Conservation (phyloP, 1,140 invertebrate species). For the Listronotus oregonensis region DNA sequence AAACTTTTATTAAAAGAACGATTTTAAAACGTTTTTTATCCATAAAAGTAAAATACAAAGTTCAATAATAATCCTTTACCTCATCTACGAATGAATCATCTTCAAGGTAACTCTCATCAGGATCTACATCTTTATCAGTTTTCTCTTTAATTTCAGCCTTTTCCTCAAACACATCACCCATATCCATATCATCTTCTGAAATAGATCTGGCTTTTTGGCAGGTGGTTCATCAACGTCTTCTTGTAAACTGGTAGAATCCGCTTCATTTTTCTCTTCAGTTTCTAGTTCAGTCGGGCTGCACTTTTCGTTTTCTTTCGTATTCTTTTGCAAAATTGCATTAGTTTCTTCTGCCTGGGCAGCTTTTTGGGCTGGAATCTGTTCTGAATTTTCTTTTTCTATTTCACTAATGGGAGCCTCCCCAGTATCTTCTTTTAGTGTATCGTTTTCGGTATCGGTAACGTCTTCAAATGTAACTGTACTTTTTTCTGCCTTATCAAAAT, state of each 20-base stretch:
- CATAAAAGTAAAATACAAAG: no score
- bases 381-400: background rate
- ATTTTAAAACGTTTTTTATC: no score
- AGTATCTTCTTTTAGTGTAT: background rate
- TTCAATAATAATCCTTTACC: conserved; percentile 25
- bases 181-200: conserved; percentile 5
- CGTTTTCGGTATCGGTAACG: background rate
- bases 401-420: background rate
- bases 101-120: conserved; percentile 18
- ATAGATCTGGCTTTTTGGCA: conserved; percentile 18
- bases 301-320: no score
- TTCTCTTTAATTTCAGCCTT: background rate
- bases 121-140: background rate
- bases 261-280: background rate
- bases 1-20: no score
- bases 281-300: background rate
- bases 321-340: background rate
- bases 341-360: background rate
- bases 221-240: conserved; percentile 9
- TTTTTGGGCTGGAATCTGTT: background rate
- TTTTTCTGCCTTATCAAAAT: background rate
- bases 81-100: conserved; percentile 34
- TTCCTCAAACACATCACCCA: conserved; percentile 9
- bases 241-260: background rate
- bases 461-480: background rate